These are phyloP conservation scores for Rousettus madagascariensis DNA, from an alignment of 2,797 vertebrate species.

Conservation along the genomic window DNA sequence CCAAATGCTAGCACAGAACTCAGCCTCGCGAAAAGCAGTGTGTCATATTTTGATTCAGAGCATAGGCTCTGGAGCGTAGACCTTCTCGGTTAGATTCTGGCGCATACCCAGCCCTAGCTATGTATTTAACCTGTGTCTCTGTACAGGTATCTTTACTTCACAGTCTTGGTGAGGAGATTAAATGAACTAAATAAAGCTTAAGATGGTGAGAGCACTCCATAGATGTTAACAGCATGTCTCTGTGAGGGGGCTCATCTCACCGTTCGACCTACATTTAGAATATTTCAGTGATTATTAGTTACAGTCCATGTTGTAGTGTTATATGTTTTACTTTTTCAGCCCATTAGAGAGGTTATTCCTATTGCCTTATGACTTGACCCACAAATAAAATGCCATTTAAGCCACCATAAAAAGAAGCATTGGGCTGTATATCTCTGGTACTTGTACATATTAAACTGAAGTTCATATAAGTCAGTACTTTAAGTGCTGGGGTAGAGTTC, in stretches of 20 bases:
- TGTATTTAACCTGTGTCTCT: slow-evolving; percentile 14
- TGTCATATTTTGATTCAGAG: neutral
- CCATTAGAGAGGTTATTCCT: slow-evolving; percentile 25
- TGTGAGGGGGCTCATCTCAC: neutral
- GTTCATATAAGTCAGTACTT: neutral
- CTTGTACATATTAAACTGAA: neutral
- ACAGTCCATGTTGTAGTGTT: neutral
- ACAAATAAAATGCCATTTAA: slow-evolving; percentile 37
- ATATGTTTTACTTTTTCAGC: neutral
- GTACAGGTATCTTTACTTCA: neutral
- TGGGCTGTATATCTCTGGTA: neutral
- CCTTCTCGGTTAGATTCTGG: slow-evolving; percentile 1
- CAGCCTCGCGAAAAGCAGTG: neutral
- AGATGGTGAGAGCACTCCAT: neutral
- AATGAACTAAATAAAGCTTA: neutral
- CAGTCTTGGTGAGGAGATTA: slow-evolving; percentile 24
- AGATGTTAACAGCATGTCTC: neutral
- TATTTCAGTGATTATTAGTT: neutral
- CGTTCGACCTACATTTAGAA: slow-evolving; percentile 19
- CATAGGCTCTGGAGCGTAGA: neutral
- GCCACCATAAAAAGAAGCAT: neutral
- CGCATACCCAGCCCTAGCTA: neutral
- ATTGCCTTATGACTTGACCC: neutral
- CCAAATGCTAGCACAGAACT: neutral
- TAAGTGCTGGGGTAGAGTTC: neutral